Base-by-base conservation (phyloP, 2,113 vertebrate species). In the Sardina pilchardus region DNA sequence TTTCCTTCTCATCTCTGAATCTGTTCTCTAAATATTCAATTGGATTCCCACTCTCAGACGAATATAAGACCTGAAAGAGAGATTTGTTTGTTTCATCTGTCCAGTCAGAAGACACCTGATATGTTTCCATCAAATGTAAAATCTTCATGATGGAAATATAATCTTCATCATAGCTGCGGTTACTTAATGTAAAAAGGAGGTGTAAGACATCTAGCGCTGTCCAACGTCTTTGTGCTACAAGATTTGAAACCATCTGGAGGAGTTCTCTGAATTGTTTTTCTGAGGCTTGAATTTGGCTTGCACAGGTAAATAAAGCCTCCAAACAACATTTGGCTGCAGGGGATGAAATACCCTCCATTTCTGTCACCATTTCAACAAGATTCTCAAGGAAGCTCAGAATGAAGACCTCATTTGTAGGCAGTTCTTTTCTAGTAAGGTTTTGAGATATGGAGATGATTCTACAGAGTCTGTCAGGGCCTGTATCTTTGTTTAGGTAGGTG, bases 311-410 rank as follows among this genome's bases (percentile, higher is more conserved):
- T 34, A 84, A 34, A 84, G 45, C 45, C 14, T 84, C 83, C 36
- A 75, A 85, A 81, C 48, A 81, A 0, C 26, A 24, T 67, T 71
- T 71, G 4, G 44, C 83, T 85, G 24, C 59, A 17, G 4, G 21
- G 24, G 53, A 59, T 59, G 53, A 21, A 47, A 1, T 59, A 1
- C 24, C 14, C 17, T 26, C 59, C 1, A 5, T 63, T 63, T 30
- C 24, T 34, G 4, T 2, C 30, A 4, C 43, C 26, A 43, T 45
- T 30, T 30, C 7, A 0, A 43, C 34, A 17, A 84, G 83, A 16
- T 42, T 78, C 53, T 86, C 85, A 45, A 86, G 9, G 39, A 86
- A 86, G 7, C 0, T 47, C 21, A 86, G 56, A 75, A 86, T n/a
- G 47, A 47, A 75, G 8, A 8, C 56, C 19, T 86, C 43, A 4